Base-by-base conservation (phyloP, 2,797 vertebrate genomes). In the Crenuchus spilurus region DNA sequence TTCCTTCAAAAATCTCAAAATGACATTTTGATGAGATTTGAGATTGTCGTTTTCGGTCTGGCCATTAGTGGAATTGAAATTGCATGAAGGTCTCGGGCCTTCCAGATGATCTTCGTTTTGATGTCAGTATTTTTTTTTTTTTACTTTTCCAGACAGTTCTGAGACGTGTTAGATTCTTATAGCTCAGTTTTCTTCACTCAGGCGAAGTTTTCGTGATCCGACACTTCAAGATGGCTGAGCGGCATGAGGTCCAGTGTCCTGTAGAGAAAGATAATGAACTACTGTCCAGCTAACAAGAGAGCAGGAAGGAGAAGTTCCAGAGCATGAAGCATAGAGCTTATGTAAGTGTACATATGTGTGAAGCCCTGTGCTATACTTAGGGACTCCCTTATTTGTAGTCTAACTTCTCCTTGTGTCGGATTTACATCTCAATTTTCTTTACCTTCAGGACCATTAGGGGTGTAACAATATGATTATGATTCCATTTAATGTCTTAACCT, bases 221-320 rank as follows among this genome's bases (percentile, higher is more conserved):
- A 78, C 65, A 71, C 76, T 79, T 81, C 78, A 85, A 84, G 75
- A 83, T 83, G 72, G 69, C 52, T 14, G 14, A 84, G 52, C 76
- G 72, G 78, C 74, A 81, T 79, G 81, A 66, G 71, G 72, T 79
- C 30, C 33, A 67, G 58, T 63, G 71, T 74, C 87, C 86, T 69
- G 80, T 81, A 81, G 85, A 82, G 85, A 83, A 51, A 85, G 83
- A 87, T 89, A 90, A 90, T 87, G 82, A 89, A 87, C 83, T 86
- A 81, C 84, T 88, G 85, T 85, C 84, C 64, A 78, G 42, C 82
- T 75, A 74, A 81, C 82, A 79, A 75, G 80, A 80, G 46, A 77
- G 76, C 69, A 71, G 73, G 35, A 30, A 76, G 72, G 61, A 63
- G 11, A 42, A 7, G 14, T 0, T 55, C 28, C 28, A 31, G 68